Base-by-base conservation (phyloP, 2,113 vertebrate genomes). In the Ranitomeya variabilis region DNA sequence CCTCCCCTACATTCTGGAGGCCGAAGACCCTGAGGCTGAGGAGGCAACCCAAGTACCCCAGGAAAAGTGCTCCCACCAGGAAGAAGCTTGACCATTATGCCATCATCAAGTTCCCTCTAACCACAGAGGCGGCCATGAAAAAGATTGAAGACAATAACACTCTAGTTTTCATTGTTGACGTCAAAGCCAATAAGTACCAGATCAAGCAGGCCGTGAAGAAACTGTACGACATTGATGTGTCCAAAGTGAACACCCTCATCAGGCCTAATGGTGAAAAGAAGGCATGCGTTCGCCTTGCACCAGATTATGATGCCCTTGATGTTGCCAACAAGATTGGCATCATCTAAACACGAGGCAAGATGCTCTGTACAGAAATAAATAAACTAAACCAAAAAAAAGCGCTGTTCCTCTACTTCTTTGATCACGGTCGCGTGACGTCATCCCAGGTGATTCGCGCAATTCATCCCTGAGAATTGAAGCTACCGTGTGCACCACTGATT, bases 291-390 rank as follows among this genome's bases (percentile, higher is more conserved):
- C 96, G 98, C 81, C 95, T 99, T 23, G 98, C 98, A 91, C 98
- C 98, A 6, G 98, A 99, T 91, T 99, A 99, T 0, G 98, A 99
- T 93, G 98, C 98, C 0, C 93, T 99, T 92, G 98, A 99, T 94
- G 98, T 99, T 92, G 98, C 98, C 87, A 99, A 99, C 96, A 99
- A 99, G 95, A n/a, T n/a, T n/a, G n/a, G n/a, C n/a, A n/a, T n/a
- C n/a, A n/a, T n/a, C n/a, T n/a, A n/a, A n/a, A n/a, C n/a, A n/a
- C n/a, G n/a, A n/a, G n/a, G n/a, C n/a, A n/a, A n/a, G n/a, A n/a
- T n/a, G n/a, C n/a, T n/a, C n/a, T n/a, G n/a, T n/a, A n/a, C n/a
- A n/a, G n/a, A n/a, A n/a, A n/a, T n/a, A n/a, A n/a, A n/a, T n/a
- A n/a, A n/a, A n/a, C n/a, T n/a, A n/a, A n/a, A n/a, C n/a, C n/a